Evolutionary conservation across 2,113 vertebrate species (phyloP).

Genomic region (Hippocampus mohnikei): DNA sequence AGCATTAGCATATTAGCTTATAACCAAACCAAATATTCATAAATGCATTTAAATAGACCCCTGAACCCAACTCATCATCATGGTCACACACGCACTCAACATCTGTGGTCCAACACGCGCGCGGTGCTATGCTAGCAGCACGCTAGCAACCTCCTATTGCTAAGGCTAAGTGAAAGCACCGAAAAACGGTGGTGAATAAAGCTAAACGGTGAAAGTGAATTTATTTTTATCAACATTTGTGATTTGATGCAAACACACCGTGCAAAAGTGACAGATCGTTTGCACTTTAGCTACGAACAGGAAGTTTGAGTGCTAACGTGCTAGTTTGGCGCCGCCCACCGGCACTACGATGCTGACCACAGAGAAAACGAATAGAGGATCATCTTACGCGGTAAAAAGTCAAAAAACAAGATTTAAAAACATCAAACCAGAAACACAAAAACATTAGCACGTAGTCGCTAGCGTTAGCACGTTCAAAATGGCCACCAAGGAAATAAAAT

Average conservation of each 20-base stretch:
- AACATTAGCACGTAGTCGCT: slow-evolving; percentile 32
- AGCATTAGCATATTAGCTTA: slow-evolving; percentile 45
- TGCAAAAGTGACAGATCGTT: background rate
- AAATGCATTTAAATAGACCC: slow-evolving; percentile 64
- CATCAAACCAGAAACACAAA: slow-evolving; percentile 48
- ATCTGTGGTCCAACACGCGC: slow-evolving; percentile 54
- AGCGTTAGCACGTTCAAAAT: background rate
- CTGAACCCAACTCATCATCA: slow-evolving; percentile 51
- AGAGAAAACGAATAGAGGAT: background rate
- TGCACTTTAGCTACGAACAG: background rate
- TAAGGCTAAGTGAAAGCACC: background rate
- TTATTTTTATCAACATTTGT: background rate
- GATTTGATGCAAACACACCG: background rate
- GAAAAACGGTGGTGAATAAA: background rate
- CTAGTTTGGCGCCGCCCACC: background rate
- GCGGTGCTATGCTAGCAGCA: slow-evolving; percentile 9
- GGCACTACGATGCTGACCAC: background rate
- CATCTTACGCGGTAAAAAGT: slow-evolving; percentile 48
- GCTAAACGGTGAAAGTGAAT: background rate
- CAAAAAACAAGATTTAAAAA: slow-evolving; percentile 61
- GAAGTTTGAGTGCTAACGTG: background rate
- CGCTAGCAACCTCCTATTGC: background rate
- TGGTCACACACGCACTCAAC: slow-evolving; percentile 45
- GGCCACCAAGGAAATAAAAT: background rate
- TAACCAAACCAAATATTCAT: slow-evolving; percentile 58